These are phyloP conservation scores for Acinonyx jubatus DNA, from an alignment of 2,113 vertebrate genomes.

Conservation along the genomic window DNA sequence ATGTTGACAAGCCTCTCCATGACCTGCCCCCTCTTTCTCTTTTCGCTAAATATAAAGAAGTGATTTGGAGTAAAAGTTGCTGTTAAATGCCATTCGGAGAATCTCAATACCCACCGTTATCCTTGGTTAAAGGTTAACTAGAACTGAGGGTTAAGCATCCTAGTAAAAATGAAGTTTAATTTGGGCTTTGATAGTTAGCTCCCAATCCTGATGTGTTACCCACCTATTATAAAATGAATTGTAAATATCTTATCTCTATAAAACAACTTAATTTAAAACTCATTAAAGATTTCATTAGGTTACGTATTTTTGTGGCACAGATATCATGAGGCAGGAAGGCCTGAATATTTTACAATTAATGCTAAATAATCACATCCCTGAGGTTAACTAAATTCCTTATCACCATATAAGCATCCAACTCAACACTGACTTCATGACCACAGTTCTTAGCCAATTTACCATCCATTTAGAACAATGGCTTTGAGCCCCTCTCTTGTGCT, in stretches of 20 bases:
- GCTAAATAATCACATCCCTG: neutral
- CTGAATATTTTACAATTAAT: neutral
- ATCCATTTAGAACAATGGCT: neutral
- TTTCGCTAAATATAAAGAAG: neutral
- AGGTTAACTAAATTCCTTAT: neutral
- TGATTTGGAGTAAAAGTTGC: neutral
- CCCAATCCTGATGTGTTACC: neutral
- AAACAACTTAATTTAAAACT: neutral
- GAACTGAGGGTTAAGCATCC: neutral
- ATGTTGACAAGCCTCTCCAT: neutral
- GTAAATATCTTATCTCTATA: neutral
- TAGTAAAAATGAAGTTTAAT: neutral
- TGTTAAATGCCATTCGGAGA: neutral
- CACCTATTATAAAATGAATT: neutral
- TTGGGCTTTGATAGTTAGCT: neutral
- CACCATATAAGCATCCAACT: neutral
- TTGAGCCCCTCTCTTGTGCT: neutral
- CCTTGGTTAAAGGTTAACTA: neutral
- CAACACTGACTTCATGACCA: neutral
- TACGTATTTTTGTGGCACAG: neutral
- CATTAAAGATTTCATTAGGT: neutral
- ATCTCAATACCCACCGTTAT: neutral
- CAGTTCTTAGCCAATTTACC: neutral
- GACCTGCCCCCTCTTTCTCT: neutral
- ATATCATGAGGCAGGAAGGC: neutral